phyloP scores from a whole-genome alignment of 2,797 vertebrate genomes.

The Chelon auratus region DNA sequence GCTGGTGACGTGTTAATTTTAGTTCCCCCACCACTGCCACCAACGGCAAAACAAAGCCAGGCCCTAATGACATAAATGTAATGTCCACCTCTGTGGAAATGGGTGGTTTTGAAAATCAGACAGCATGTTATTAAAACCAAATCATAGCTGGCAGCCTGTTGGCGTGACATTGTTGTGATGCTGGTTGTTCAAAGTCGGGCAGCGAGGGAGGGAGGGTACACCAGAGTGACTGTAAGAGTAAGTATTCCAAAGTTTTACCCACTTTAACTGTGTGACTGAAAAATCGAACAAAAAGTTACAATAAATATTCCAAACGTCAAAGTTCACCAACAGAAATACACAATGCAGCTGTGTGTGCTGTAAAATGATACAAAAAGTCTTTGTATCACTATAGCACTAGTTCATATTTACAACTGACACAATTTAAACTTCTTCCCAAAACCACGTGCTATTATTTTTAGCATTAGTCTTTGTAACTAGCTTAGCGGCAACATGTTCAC shows the following conservation, averaged over 20 bases:
- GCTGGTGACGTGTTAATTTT: slow-evolving; percentile 57
- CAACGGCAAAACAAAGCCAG: slow-evolving; percentile 57
- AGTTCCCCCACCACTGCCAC: slow-evolving; percentile 20
- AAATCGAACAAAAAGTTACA: no score
- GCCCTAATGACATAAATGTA: slow-evolving; percentile 66
- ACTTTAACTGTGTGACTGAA: no score
- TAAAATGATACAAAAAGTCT: no score
- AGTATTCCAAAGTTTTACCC: neutral
- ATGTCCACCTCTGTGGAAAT: slow-evolving; percentile 70
- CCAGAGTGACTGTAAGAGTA: slow-evolving; percentile 29
- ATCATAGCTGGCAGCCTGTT: slow-evolving; percentile 62
- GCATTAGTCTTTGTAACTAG: no score
- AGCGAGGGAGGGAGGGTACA: slow-evolving; percentile 27
- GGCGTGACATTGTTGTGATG: slow-evolving; percentile 65
- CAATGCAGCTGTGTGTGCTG: no score
- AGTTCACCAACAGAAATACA: no score
- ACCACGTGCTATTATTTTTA: no score
- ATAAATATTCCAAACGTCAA: no score
- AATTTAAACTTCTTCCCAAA: no score
- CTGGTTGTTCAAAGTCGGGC: slow-evolving; percentile 54
- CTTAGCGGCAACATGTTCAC: no score
- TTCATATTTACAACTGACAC: no score
- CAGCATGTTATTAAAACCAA: slow-evolving; percentile 75
- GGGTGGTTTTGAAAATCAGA: slow-evolving; percentile 67
- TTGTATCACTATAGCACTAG: no score